These are phyloP conservation scores for Neocloeon triangulifer DNA, from an alignment of 1,140 invertebrate species.

Conservation along the genomic window DNA sequence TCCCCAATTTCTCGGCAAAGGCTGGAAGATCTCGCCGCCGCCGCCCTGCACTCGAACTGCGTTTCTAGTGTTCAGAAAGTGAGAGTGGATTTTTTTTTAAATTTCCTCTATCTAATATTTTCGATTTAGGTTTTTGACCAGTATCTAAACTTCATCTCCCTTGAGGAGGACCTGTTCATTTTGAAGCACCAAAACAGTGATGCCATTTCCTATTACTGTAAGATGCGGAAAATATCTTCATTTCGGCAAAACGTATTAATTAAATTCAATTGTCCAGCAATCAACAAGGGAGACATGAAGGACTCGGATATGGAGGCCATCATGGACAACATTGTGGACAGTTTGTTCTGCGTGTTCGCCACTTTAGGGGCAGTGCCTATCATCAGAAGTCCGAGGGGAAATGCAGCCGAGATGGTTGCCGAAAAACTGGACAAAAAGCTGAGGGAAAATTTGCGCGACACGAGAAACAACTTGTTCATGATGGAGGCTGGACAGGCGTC, in stretches of 20 bases:
- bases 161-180: conserved; percentile 96
- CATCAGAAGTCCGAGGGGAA: conserved; percentile 83
- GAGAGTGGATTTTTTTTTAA: too few relatives aligned
- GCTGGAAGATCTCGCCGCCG: conserved; percentile 85
- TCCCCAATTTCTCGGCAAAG: conserved; percentile 84
- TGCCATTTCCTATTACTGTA: conserved; percentile 78
- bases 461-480: conserved; percentile 88
- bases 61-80: conserved; percentile 82
- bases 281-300: conserved; percentile 85
- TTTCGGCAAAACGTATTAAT: neutral
- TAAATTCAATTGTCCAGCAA: conserved; percentile 31
- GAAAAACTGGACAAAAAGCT: conserved; percentile 95
- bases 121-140: conserved; percentile 82
- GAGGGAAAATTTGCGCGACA: conserved; percentile 87
- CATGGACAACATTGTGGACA: conserved; percentile 88
- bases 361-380: conserved; percentile 83
- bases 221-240: conserved; percentile 11
- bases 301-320: conserved; percentile 90
- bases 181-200: conserved; percentile 81
- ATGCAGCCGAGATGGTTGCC: conserved; percentile 95
- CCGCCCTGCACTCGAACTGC: conserved; percentile 69
- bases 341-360: conserved; percentile 93
- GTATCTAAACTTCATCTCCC: conserved; percentile 93
- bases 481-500: conserved; percentile 50
- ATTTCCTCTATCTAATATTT: too few relatives aligned